These are phyloP conservation scores for Dynastes tityus DNA, from an alignment of 2,888 invertebrate genomes.

Conservation along the genomic window DNA sequence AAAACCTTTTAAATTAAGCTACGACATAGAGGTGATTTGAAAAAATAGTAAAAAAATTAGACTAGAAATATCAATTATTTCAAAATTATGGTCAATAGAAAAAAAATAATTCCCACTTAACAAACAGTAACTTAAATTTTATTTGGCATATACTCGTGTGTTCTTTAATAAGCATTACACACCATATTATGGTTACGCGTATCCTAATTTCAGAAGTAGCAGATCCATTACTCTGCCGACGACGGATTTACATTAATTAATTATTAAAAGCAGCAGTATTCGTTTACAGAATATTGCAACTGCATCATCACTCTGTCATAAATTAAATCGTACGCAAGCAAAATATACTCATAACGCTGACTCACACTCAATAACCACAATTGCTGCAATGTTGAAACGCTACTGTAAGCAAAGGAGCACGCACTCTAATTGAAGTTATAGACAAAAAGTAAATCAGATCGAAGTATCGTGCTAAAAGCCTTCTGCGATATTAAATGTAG, in stretches of 20 bases:
- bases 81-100: too few relatives aligned
- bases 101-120: too few relatives aligned
- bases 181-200: background rate
- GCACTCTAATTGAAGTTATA: constrained; percentile 2
- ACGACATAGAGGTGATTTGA: too few relatives aligned
- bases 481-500: background rate
- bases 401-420: background rate
- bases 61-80: too few relatives aligned
- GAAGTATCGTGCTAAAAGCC: background rate
- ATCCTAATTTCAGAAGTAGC: background rate
- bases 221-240: background rate
- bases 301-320: background rate
- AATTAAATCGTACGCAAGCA: background rate
- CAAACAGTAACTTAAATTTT: too few relatives aligned
- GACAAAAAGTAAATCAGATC: background rate
- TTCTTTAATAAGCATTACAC: too few relatives aligned
- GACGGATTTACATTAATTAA: background rate
- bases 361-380: background rate
- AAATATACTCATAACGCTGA: background rate
- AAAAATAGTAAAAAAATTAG: too few relatives aligned
- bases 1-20: too few relatives aligned
- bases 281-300: constrained; percentile 4
- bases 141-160: too few relatives aligned
- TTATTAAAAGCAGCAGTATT: background rate
- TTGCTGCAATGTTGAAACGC: background rate